A percentile compares a stretch with the other conserved stretches of the same genome.
These are phyloP conservation scores for Xyrichtys novacula DNA, from an alignment of 2,797 vertebrate genomes.

Conservation along the genomic window DNA sequence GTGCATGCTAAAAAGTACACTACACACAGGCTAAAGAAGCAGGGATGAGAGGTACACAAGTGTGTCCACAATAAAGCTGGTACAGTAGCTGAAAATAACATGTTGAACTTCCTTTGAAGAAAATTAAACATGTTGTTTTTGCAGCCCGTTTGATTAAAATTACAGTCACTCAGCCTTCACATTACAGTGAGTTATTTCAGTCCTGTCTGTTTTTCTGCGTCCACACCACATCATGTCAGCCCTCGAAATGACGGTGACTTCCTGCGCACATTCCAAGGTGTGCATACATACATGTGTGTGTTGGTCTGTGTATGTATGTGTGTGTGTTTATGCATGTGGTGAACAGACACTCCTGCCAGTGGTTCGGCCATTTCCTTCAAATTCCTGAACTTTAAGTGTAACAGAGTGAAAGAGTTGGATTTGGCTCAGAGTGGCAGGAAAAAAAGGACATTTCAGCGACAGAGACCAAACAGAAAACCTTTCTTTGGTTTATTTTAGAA, in stretches of 20 bases:
- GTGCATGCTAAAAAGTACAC: no score
- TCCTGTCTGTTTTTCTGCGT: constrained; percentile 22
- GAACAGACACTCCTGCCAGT: constrained; percentile 53
- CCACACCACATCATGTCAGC: constrained; percentile 21
- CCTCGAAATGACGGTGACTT: constrained; percentile 47
- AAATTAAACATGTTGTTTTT: neutral
- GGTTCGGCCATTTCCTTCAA: constrained; percentile 73
- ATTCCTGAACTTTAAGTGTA: constrained; percentile 71
- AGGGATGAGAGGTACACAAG: no score
- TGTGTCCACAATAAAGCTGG: no score
- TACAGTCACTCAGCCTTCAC: no score
- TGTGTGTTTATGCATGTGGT: constrained; percentile 23
- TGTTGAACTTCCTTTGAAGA: neutral
- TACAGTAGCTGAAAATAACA: neutral
- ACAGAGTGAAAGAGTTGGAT: constrained; percentile 13
- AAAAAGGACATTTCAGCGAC: constrained; percentile 35
- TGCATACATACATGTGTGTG: constrained; percentile 20
- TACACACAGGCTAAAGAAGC: no score
- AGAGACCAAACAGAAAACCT: constrained; percentile 17
- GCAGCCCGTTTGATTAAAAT: neutral
- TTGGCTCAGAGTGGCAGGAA: constrained; percentile 30
- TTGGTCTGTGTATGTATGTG: constrained; percentile 12
- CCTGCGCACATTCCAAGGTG: constrained; percentile 73
- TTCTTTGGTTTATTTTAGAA: neutral
- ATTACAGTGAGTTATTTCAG: constrained; percentile 6